phyloP scores from a whole-genome alignment of 2,888 invertebrate species.

The Amiota communis region DNA sequence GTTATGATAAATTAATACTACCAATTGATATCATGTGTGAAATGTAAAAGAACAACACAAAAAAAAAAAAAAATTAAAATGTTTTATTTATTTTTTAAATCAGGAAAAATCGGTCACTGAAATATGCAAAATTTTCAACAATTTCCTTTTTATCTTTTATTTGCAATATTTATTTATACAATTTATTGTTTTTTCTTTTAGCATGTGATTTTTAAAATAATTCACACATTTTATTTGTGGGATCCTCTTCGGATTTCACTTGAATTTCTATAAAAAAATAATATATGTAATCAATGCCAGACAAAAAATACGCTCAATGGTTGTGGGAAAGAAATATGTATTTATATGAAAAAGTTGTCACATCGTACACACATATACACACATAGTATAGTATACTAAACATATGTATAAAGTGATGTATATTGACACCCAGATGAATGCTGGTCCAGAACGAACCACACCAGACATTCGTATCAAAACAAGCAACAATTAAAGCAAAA shows the following conservation, averaged over 20 bases:
- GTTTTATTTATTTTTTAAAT: too few relatives aligned
- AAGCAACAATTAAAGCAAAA: slow-evolving; percentile 2
- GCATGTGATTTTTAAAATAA: not conserved
- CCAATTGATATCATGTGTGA: not conserved
- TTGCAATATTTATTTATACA: slow-evolving; percentile 3
- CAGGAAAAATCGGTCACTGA: slow-evolving; percentile 21
- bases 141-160: not conserved
- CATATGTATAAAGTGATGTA: not conserved
- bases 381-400: not conserved
- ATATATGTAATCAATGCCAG: not conserved
- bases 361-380: not conserved
- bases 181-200: not conserved
- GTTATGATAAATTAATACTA: too few relatives aligned
- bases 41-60: not conserved
- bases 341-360: not conserved
- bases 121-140: slow-evolving; percentile 23
- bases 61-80: too few relatives aligned
- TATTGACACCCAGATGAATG: not conserved
- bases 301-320: not conserved
- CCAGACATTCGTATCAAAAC: not conserved
- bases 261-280: not conserved
- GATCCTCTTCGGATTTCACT: too few relatives aligned
- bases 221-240: not conserved
- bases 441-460: not conserved
- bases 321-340: not conserved